Conservation (phyloP, 2,797 vertebrate species). For the Dromococcyx pavoninus region DNA sequence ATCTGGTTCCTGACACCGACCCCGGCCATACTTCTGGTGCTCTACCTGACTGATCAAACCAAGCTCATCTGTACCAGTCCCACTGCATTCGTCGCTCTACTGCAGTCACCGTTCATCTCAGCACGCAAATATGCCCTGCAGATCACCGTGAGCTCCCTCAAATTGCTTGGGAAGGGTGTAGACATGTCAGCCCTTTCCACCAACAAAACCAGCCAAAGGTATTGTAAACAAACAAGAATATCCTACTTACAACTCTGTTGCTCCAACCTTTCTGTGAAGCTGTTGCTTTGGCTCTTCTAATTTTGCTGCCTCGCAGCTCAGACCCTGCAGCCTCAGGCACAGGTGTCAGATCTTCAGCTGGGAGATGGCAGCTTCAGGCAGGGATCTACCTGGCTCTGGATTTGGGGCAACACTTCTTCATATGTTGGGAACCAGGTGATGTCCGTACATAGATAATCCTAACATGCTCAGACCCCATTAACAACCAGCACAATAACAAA, state of each 20-base stretch:
- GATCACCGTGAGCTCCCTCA: background rate
- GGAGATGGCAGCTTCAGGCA: background rate
- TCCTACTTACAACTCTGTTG: background rate
- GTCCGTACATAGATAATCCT: background rate
- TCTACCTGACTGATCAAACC: background rate
- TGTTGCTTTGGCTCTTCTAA: background rate
- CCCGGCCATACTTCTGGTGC: background rate
- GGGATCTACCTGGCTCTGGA: background rate
- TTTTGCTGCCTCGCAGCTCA: background rate
- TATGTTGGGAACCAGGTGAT: background rate
- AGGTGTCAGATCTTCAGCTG: background rate
- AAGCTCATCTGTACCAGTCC: background rate
- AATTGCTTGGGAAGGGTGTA: background rate
- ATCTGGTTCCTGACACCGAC: accelerated
- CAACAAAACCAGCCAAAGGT: background rate
- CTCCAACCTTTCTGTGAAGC: background rate
- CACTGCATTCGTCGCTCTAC: accelerated
- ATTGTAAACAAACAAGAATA: background rate
- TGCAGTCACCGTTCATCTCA: background rate
- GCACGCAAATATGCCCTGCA: background rate
- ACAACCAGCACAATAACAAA: background rate
- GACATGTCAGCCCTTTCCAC: background rate
- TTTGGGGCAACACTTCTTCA: background rate
- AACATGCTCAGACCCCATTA: accelerated
- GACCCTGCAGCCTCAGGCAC: background rate